Evolutionary conservation across 2,888 invertebrate species (phyloP), one percentile per base, ranked within the genome.

Genomic region (Cancer borealis): DNA sequence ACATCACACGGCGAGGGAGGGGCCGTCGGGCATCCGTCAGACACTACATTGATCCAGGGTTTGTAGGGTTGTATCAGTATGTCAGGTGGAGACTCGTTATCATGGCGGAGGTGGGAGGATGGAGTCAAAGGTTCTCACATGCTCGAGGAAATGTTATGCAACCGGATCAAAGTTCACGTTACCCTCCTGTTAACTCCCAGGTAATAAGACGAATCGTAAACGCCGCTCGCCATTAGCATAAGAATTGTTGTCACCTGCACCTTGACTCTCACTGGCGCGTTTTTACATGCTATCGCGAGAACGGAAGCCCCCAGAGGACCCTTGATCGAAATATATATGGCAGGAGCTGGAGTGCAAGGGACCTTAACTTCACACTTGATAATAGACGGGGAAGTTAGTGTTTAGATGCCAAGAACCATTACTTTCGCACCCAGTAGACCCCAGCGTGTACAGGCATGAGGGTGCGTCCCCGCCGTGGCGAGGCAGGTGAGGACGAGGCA

Each of bases 141-240:
- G 90, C 54, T 6, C 90, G n/a, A 17, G 60, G 88, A 66, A 60
- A 88, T 88, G 60, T 21, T 39, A 84, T 60, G 6, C n/a, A 54
- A 60, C 45, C 39, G 54, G 21, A 39, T 88, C 92, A 54, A 60
- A 60, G 60, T 46, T n/a, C 46, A 73, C 73, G 79, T 91, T 73
- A 39, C 46, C 47, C 26, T n/a, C 73, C 8, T 8, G 54, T 54
- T 45, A 39, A 46, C 30, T 90, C 45, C 39, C 45, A 84, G n/a
- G 60, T 47, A 39, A 84, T 45, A 88, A 66, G 47, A n/a, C 60
- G 88, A 88, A 49, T 92, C 60, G 49, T 88, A 92, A 92, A 26
- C 30, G 66, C 30, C 26, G 30, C 30, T 73, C 21, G 26, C 46
- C 88, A 66, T 66, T 88, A 88, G 92, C 88, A 92, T 92, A 66